Conservation (phyloP, 2,113 vertebrate species). For the Silurus glanis region DNA sequence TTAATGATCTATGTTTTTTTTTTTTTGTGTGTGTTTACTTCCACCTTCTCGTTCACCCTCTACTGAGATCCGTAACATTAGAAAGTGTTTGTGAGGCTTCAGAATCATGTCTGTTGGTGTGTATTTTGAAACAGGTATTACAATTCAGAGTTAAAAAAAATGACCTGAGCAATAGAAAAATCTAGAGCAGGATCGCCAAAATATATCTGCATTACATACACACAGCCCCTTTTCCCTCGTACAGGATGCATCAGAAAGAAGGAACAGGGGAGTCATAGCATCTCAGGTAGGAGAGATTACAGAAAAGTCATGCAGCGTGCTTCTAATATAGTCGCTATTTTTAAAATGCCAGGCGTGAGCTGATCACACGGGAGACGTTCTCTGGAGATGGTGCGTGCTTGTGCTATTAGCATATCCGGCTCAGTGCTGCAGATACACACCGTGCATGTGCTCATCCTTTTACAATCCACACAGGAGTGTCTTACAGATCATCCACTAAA, state of each 20-base stretch:
- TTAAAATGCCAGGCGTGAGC: conserved; percentile 71
- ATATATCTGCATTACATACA: background rate
- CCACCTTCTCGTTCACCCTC: background rate
- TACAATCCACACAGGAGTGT: conserved; percentile 1
- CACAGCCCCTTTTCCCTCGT: background rate
- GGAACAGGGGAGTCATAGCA: conserved; percentile 49
- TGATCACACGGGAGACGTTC: conserved; percentile 64
- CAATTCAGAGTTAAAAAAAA: background rate
- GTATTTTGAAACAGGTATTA: background rate
- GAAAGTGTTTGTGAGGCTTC: background rate
- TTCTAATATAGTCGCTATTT: conserved; percentile 72
- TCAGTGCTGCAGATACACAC: conserved; percentile 33
- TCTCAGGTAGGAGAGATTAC: conserved; percentile 63
- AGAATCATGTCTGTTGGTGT: background rate
- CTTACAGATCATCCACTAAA: background rate
- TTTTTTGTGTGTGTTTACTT: background rate
- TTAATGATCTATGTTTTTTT: too few species aligned
- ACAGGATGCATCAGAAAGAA: conserved; percentile 18
- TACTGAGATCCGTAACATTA: background rate
- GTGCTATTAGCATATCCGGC: conserved; percentile 68
- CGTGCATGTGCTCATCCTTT: background rate
- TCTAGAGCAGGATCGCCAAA: background rate
- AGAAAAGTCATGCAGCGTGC: conserved; percentile 57
- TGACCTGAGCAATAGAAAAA: background rate
- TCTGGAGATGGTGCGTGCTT: conserved; percentile 61